Conservation (phyloP, 2,797 vertebrate species). For the Pangasius krempfi region DNA sequence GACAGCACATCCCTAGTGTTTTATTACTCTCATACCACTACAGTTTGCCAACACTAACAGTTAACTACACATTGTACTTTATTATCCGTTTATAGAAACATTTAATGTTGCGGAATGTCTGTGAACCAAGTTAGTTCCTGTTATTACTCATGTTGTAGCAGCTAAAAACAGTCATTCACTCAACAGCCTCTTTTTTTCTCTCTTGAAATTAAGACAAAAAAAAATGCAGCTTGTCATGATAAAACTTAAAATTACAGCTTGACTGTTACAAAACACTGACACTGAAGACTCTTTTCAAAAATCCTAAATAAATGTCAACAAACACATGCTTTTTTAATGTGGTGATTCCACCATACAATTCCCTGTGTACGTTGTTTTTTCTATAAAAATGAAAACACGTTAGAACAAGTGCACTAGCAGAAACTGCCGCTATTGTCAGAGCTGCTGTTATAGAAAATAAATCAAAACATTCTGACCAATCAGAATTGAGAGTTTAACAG, state of each 20-base stretch:
- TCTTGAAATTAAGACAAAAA: background rate
- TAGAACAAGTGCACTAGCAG: background rate
- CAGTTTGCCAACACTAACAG: background rate
- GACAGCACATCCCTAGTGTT: background rate
- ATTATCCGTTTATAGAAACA: background rate
- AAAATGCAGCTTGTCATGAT: background rate
- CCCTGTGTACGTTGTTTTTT: background rate
- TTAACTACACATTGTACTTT: background rate
- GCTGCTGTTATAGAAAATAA: background rate
- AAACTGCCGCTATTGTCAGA: background rate
- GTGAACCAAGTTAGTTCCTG: background rate
- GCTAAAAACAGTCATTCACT: background rate
- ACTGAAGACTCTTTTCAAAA: background rate
- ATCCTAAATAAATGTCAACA: background rate
- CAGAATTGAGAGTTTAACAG: background rate
- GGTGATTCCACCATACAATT: background rate
- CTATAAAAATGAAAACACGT: background rate
- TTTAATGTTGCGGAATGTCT: background rate
- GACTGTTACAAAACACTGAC: background rate
- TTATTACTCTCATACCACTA: background rate
- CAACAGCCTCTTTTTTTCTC: background rate
- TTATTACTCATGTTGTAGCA: background rate
- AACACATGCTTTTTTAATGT: background rate
- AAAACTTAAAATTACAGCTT: background rate
- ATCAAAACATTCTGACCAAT: background rate